A percentile compares a stretch with the other conserved stretches of the same genome.
Evolutionary conservation across 1,140 invertebrate genomes (phyloP).

Genomic region (Drosophila mauritiana): DNA sequence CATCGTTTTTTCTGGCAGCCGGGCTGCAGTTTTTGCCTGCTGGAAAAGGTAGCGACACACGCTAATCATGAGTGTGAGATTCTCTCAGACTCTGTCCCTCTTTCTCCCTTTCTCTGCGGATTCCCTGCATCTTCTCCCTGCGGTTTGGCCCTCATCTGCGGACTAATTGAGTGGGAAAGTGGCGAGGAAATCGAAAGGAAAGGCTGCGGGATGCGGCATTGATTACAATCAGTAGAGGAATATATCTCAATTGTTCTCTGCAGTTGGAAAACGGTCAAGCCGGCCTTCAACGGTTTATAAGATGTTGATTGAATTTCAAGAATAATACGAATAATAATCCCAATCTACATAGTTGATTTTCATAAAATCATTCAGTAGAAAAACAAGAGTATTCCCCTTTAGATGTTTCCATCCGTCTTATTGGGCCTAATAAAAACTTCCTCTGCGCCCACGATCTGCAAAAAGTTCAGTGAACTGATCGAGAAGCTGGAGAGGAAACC

Average conservation of each 20-base stretch:
- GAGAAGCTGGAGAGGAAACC: conserved; percentile 24
- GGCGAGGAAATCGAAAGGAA: conserved; percentile 41
- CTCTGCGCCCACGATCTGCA: conserved; percentile 44
- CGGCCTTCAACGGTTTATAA: neutral
- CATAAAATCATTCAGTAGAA: neutral
- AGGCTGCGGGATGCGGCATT: conserved; percentile 30
- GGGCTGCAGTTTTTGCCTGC: conserved; percentile 25
- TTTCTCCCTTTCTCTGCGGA: conserved; percentile 1
- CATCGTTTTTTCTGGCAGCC: conserved; percentile 40
- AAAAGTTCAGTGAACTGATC: conserved; percentile 69
- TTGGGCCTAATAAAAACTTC: conserved; percentile 38
- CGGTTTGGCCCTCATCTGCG: conserved; percentile 38
- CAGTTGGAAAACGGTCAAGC: neutral
- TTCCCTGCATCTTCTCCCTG: conserved; percentile 5
- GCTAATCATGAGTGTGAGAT: conserved; percentile 63
- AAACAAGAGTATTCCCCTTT: conserved; percentile 2
- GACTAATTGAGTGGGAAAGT: conserved; percentile 63
- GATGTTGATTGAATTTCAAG: neutral
- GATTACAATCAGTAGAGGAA: conserved; percentile 26
- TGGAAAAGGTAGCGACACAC: conserved; percentile 46
- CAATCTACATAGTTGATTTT: no score
- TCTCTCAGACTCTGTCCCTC: conserved; percentile 27
- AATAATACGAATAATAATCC: no score
- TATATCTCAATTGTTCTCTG: conserved; percentile 15
- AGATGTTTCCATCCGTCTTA: conserved; percentile 18